Base-by-base conservation (phyloP, 2,888 invertebrate genomes). In the Pycnomerus fuliginosus region DNA sequence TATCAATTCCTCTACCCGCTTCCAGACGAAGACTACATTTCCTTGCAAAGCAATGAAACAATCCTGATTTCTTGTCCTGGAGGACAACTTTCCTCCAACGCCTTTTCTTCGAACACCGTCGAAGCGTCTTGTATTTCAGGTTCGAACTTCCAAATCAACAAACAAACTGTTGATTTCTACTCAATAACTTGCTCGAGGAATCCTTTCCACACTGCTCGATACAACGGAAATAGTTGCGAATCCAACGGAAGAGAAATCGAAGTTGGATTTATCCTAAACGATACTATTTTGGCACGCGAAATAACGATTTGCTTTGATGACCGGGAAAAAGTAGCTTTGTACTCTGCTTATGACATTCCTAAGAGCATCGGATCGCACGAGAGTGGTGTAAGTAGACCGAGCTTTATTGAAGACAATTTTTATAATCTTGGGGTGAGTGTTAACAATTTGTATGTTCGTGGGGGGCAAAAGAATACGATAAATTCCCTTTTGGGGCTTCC, bases 251-350 rank as follows among this genome's bases (percentile, higher is more conserved):
- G 65, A 4, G 72, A 76, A 36, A 74, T 76, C 15, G 73, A 79
- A 43, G 71, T 80, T 16, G 82, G 82, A 1, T 80, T 77, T 60
- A 59, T 65, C 14, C 70, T 78, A 1, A 64, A 71, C 44, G 48
- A 48, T 16, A 65, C 67, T 11, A 64, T 69, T 5, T 77, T 81
- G 61, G 68, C 77, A 47, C 69, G 72, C 11, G 59, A 73, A 4
- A 76, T 76, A 51, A 73, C 70, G 53, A 71, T 80, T 1, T 83
- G 83, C 62, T 80, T 78, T 53, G 75, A 82, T 61, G 69, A 72
- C 22, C 61, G 54, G 2, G 67, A 72, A 1, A 65, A 77, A 38
- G 75, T 74, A 51, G 75, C 80, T 1, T 55, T 80, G 4, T 81
- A 80, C 52, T 76, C 76, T 0, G 73, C 74, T 64, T 75, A 74